Evolutionary conservation across 2,888 invertebrate species (phyloP).

Genomic region (Cheilosia vernalis): DNA sequence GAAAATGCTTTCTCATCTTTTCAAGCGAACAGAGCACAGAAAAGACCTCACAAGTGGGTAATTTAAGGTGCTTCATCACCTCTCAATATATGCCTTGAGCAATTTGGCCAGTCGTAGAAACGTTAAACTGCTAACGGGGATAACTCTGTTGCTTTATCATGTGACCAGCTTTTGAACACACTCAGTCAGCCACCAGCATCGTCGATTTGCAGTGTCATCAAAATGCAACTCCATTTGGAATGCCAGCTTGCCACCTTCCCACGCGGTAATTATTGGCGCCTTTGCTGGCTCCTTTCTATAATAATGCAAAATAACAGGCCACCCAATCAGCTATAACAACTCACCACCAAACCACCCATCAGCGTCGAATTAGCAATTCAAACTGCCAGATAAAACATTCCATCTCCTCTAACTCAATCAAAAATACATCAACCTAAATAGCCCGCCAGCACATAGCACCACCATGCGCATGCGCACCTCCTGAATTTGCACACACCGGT

Average conservation of each 20-base stretch:
- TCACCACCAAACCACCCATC: conserved; percentile 48
- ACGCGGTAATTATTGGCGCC: conserved; percentile 60
- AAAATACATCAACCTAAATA: conserved; percentile 73
- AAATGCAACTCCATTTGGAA: background rate
- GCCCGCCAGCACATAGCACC: conserved; percentile 37
- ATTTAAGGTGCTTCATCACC: too few relatives aligned
- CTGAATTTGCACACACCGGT: conserved; percentile 29
- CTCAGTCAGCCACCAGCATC: too few relatives aligned
- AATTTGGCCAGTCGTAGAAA: too few relatives aligned
- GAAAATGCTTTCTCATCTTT: too few relatives aligned
- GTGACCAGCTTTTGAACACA: too few relatives aligned
- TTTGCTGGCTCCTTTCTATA: conserved; percentile 1
- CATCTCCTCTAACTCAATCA: conserved; percentile 71
- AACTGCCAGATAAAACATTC: conserved; percentile 59
- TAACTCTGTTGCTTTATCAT: too few relatives aligned
- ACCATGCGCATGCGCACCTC: conserved; percentile 27
- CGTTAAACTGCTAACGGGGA: too few relatives aligned
- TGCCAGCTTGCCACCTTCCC: conserved; percentile 27
- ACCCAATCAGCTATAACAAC: conserved; percentile 46
- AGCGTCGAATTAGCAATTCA: conserved; percentile 67
- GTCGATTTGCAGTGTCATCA: too few relatives aligned
- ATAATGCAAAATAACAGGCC: conserved; percentile 29
- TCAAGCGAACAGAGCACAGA: too few relatives aligned
- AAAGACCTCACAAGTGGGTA: too few relatives aligned
- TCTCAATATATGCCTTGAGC: too few relatives aligned